Evolutionary conservation across 2,797 vertebrate species (phyloP), one percentile per base, ranked within the genome.

Genomic region (Poecilia gillii): DNA sequence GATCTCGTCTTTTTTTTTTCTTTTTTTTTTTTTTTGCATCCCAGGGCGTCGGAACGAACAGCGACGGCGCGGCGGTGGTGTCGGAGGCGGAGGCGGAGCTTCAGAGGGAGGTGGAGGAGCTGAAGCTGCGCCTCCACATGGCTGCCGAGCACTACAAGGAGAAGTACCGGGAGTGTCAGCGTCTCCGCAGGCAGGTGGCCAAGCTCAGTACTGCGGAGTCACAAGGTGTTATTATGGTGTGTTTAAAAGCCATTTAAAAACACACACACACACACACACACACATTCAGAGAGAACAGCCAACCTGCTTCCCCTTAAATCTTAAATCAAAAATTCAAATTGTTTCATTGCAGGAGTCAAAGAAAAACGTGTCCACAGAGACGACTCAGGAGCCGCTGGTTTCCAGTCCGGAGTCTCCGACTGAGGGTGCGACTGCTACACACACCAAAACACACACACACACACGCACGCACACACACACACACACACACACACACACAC

Each of bases 121-220:
- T 99, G 91, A 99, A 98, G 93, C 95, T 99, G 81, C 97, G 99
- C 43, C 96, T 99, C 72, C 98, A 99, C 88, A 99, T 99, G 99
- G 98, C 98, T 36, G 98, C 98, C 33, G 99, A 99, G 83, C 98
- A 99, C 93, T 99, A 99, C 90, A 99, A 98, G 92, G 98, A 99
- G 90, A 99, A 99, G 92, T 99, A 98, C 93, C 95, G 98, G 85
- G 99, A 99, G 91, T 99, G 98, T 84, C 98, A 99, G 91, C 97
- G 96, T 76, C 97, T 99, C 81, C 97, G 98, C 81, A 97, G 97
- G 90, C 98, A 99, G 96, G 96, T 99, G 79, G 96, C 96, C 85
- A 99, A 96, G 89, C 96, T 98, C 83, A 96, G 96, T 78, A 84
- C 81, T 2, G 53, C 84, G 2, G 97, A 98, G 75, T 95, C 93